These are phyloP conservation scores for Chironomus striatipennis DNA, from an alignment of 1,140 invertebrate genomes.

Conservation along the genomic window DNA sequence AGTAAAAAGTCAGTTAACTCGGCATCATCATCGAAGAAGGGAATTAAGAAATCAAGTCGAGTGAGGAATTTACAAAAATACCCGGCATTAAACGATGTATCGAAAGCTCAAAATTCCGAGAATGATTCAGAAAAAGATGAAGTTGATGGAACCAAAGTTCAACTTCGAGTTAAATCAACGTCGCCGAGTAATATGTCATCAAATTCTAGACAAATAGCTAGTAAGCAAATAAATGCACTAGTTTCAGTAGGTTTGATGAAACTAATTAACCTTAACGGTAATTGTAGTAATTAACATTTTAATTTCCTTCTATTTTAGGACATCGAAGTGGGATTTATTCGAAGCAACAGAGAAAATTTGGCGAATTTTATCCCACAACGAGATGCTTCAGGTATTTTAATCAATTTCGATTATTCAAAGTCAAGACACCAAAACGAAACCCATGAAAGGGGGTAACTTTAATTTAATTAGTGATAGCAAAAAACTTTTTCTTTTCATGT, in stretches of 20 bases:
- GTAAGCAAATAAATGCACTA: background rate
- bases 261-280: background rate
- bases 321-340: background rate
- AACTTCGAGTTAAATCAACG: background rate
- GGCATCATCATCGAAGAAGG: background rate
- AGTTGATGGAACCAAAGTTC: background rate
- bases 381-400: conserved; percentile 23
- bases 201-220: background rate
- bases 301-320: background rate
- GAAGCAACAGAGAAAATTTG: background rate
- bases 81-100: background rate
- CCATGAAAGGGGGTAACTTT: background rate
- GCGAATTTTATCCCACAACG: background rate
- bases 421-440: background rate
- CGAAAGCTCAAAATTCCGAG: background rate
- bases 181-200: background rate
- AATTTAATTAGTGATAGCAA: background rate
- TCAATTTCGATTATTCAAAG: conserved; percentile 18
- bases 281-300: background rate
- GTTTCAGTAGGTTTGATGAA: conserved; percentile 15
- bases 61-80: background rate
- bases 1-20: background rate
- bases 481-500: background rate
- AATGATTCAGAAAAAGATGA: background rate
- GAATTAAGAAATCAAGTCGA: background rate